phyloP scores from a whole-genome alignment of 2,888 invertebrate species.

The Tridacna crocea region DNA sequence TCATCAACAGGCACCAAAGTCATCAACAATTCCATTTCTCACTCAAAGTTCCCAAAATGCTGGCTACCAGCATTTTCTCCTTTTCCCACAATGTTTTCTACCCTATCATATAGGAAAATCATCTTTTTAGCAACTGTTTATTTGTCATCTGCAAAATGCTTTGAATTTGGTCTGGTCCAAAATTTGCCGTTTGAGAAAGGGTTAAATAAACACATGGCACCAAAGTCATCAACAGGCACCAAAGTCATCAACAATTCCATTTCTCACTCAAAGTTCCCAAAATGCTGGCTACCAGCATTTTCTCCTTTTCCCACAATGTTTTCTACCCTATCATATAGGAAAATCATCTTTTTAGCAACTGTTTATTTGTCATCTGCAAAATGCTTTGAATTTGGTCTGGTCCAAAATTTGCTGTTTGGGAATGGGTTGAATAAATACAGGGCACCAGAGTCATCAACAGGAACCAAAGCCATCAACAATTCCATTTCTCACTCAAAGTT shows the following conservation, averaged over 20 bases:
- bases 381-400: neutral
- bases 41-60: too few relatives aligned
- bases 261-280: too few relatives aligned
- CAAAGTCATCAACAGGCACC: too few relatives aligned
- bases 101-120: neutral
- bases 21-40: too few relatives aligned
- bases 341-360: neutral
- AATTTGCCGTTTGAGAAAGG: neutral
- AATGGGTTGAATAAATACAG: neutral
- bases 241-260: too few relatives aligned
- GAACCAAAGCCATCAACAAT: too few relatives aligned
- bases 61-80: neutral
- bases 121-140: neutral
- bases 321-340: neutral
- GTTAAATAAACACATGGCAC: neutral
- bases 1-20: too few relatives aligned
- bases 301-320: constrained; percentile 1
- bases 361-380: neutral
- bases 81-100: constrained; percentile 1
- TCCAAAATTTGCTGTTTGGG: neutral
- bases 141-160: neutral
- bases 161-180: neutral
- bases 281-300: neutral
- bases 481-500: too few relatives aligned
- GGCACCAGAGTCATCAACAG: too few relatives aligned